Evolutionary conservation across 2,888 invertebrate species (phyloP).

Genomic region (Tholera decimalis): DNA sequence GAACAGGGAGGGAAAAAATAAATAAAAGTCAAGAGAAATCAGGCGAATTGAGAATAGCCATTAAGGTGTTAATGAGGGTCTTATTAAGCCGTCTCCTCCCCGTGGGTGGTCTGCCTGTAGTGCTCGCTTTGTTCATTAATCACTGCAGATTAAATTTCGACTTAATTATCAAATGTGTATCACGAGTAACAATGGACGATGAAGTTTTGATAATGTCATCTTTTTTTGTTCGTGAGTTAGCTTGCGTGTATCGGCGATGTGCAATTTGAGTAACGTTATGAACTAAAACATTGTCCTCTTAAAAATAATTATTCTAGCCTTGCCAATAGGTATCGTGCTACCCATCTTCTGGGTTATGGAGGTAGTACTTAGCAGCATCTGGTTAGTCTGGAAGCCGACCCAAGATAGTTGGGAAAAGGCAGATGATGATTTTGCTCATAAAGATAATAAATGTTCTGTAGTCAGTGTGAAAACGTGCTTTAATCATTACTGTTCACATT

Average conservation of each 20-base stretch:
- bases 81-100: constrained; percentile 91
- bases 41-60: constrained; percentile 90
- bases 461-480: no score
- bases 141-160: constrained; percentile 84
- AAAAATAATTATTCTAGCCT: no score
- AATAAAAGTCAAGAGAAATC: constrained; percentile 88
- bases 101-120: constrained; percentile 88
- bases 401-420: no score
- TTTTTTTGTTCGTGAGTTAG: constrained; percentile 56
- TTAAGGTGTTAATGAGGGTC: constrained; percentile 91
- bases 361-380: no score
- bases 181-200: constrained; percentile 72
- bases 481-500: no score
- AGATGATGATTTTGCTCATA: no score
- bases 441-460: no score
- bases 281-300: no score
- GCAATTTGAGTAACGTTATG: constrained; percentile 23
- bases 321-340: no score
- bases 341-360: no score
- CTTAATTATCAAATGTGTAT: constrained; percentile 87
- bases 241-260: constrained; percentile 29
- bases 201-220: constrained; percentile 64
- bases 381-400: no score
- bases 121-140: constrained; percentile 88
- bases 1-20: constrained; percentile 82